Percentiles rank a stretch among this genome's conserved stretches.
Conservation (phyloP, 1,140 invertebrate species). For the Pristionchus pacificus region DNA sequence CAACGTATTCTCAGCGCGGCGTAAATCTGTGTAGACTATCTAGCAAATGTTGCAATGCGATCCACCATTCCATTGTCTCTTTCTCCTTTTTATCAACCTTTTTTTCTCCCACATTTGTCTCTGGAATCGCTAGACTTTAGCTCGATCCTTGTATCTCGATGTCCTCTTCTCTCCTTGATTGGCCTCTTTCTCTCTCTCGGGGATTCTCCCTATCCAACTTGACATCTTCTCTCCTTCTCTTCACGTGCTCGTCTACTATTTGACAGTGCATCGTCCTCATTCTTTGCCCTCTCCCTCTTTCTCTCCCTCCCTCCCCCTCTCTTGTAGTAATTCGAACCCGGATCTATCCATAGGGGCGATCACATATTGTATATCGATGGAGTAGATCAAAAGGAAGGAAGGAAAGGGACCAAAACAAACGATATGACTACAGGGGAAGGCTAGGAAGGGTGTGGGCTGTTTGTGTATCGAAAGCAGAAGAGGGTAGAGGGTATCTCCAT, state of each 20-base stretch:
- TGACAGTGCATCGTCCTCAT: background rate
- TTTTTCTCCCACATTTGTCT: background rate
- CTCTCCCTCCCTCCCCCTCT: no score
- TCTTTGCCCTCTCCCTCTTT: slow-evolving; percentile 9
- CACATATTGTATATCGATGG: no score
- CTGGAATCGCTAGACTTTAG: background rate
- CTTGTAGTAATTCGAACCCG: no score
- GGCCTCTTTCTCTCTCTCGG: background rate
- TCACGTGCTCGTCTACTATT: background rate
- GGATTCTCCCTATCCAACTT: no score
- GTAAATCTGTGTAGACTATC: background rate
- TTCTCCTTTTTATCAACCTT: background rate
- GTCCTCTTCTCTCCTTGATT: background rate
- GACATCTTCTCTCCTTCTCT: background rate
- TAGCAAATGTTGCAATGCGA: no score
- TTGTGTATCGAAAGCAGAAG: no score
- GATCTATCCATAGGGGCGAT: no score
- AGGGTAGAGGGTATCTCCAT: no score
- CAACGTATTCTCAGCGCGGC: background rate
- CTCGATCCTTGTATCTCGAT: background rate
- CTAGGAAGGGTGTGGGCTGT: no score
- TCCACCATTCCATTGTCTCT: no score
- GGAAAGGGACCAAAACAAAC: background rate
- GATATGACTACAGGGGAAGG: background rate
- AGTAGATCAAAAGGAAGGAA: no score